Conservation (phyloP, 2,888 invertebrate species). For the Himalopsyche anomala region DNA sequence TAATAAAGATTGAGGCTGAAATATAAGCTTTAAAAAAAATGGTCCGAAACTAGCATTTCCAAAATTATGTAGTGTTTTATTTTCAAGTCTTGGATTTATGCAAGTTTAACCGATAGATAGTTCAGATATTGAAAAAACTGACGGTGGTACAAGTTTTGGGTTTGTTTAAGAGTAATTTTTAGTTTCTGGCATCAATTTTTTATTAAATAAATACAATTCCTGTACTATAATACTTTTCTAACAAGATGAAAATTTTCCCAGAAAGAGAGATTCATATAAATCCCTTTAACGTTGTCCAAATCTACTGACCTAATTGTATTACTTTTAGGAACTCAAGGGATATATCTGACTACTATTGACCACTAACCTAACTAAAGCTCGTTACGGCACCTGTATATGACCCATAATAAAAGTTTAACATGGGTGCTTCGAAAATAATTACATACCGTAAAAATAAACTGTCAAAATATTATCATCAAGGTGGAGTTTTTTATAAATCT, state of each 20-base stretch:
- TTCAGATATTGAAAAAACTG: too few species aligned
- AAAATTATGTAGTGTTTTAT: too few species aligned
- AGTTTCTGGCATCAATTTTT: too few species aligned
- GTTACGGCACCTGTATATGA: conserved; percentile 43
- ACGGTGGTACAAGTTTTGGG: too few species aligned
- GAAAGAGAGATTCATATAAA: conserved; percentile 18
- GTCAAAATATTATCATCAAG: conserved; percentile 25
- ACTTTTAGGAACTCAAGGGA: conserved; percentile 33
- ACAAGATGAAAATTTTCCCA: background rate
- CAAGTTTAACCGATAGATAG: too few species aligned
- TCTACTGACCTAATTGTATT: conserved; percentile 38
- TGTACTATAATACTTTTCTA: too few species aligned
- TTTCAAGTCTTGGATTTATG: too few species aligned
- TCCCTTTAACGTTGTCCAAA: conserved; percentile 39
- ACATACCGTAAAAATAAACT: conserved; percentile 29
- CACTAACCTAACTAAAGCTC: conserved; percentile 37
- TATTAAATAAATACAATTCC: too few species aligned
- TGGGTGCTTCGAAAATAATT: conserved; percentile 24
- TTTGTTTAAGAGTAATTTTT: too few species aligned
- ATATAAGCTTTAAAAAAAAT: too few species aligned
- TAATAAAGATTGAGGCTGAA: too few species aligned
- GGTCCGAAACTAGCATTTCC: too few species aligned
- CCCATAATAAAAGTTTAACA: conserved; percentile 36
- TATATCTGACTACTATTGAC: conserved; percentile 39
- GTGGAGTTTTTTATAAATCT: background rate